phyloP scores from a whole-genome alignment of 2,888 invertebrate genomes.

The Drosophila nr. perissopoda region DNA sequence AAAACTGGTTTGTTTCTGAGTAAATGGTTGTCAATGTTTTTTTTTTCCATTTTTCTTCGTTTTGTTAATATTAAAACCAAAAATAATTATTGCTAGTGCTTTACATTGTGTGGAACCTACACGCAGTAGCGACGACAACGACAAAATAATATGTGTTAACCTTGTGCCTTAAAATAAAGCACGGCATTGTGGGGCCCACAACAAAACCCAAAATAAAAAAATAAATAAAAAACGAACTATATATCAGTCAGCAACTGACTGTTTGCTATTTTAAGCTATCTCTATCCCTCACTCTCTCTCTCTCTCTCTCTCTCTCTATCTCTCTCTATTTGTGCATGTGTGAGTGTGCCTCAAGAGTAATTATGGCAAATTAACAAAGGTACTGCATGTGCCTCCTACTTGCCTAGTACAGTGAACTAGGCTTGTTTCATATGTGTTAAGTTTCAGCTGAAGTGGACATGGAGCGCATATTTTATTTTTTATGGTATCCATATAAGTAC shows the following conservation, averaged over 20 bases:
- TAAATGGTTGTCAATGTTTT: constrained; percentile 20
- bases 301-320: background rate
- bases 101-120: constrained; percentile 68
- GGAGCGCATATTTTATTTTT: constrained; percentile 21
- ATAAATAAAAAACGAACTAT: background rate
- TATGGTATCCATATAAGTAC: constrained; percentile 50
- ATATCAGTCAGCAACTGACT: constrained; percentile 36
- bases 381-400: constrained; percentile 30
- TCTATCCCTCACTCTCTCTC: background rate
- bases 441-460: constrained; percentile 18
- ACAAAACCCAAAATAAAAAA: constrained; percentile 7
- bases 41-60: constrained; percentile 21
- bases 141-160: constrained; percentile 56
- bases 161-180: constrained; percentile 78
- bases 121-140: constrained; percentile 42
- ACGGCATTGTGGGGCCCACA: constrained; percentile 67
- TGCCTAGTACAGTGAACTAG: constrained; percentile 67
- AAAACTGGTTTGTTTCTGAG: constrained; percentile 66
- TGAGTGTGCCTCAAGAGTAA: constrained; percentile 39
- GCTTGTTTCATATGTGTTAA: constrained; percentile 52
- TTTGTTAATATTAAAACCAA: constrained; percentile 62
- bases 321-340: background rate
- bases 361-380: constrained; percentile 70
- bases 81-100: constrained; percentile 69
- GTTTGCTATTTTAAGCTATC: background rate